A percentile compares a stretch with the other conserved stretches of the same genome.
Conservation (phyloP, 2,113 vertebrate species). For the Pteronura brasiliensis region DNA sequence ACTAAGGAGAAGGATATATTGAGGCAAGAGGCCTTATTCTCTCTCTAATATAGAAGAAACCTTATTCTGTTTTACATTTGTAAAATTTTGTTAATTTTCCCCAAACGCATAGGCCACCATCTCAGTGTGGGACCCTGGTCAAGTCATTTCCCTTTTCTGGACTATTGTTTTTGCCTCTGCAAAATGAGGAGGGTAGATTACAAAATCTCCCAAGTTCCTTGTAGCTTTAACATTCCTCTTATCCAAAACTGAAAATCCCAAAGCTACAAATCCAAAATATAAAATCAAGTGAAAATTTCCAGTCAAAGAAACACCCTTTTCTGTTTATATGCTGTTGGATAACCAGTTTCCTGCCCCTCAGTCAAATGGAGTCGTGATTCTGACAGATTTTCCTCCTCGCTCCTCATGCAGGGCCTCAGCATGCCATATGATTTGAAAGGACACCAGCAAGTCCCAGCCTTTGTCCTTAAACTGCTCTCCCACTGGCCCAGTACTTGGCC, state of each 20-base stretch:
- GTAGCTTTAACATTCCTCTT: not conserved
- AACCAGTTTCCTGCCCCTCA: not conserved
- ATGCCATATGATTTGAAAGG: not conserved
- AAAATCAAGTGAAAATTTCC: not conserved
- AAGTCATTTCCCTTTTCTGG: not conserved
- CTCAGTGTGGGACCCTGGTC: not conserved
- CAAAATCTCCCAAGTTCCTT: not conserved
- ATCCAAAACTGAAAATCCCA: not conserved
- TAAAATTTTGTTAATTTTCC: not conserved
- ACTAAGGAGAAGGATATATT: not conserved
- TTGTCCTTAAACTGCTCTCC: constrained; percentile 9
- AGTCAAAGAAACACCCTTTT: not conserved
- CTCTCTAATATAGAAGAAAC: not conserved
- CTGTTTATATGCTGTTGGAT: not conserved
- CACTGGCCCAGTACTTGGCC: not conserved
- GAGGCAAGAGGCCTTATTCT: not conserved
- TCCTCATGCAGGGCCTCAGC: not conserved
- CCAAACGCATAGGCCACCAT: not conserved
- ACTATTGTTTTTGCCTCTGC: not conserved
- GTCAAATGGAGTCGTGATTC: not conserved
- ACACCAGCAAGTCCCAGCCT: not conserved
- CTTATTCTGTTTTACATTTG: not conserved
- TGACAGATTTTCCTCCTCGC: not conserved
- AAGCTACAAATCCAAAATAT: not conserved
- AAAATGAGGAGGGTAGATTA: not conserved